Percentiles rank a stretch among this genome's conserved stretches.
Conservation (phyloP, 1,140 invertebrate genomes). For the Cydia fagiglandana region DNA sequence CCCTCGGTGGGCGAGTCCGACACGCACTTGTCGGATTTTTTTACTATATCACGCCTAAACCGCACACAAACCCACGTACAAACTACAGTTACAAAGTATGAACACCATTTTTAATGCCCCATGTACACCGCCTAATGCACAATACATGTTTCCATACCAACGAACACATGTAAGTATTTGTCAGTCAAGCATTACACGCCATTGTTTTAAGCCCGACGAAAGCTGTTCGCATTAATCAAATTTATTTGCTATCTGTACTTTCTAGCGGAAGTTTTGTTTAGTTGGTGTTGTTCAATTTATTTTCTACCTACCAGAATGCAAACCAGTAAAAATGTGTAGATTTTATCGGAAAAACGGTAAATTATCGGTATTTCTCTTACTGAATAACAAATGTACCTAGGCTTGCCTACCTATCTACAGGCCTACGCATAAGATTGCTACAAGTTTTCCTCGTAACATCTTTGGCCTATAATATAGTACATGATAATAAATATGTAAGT, state of each 20-base stretch:
- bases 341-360: too few species aligned
- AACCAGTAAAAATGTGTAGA: not conserved
- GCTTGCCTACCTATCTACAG: too few species aligned
- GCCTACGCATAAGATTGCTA: too few species aligned
- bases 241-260: slow-evolving; percentile 23
- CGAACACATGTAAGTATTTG: slow-evolving; percentile 44
- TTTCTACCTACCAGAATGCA: not conserved
- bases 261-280: slow-evolving; percentile 24
- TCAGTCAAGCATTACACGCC: slow-evolving; percentile 39
- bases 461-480: too few species aligned
- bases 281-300: not conserved
- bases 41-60: not conserved
- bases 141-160: slow-evolving; percentile 37
- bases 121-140: slow-evolving; percentile 39
- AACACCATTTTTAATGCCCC: slow-evolving; percentile 26
- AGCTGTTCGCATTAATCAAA: slow-evolving; percentile 24
- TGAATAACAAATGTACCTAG: too few species aligned
- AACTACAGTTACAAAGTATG: slow-evolving; percentile 21
- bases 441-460: too few species aligned
- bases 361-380: too few species aligned
- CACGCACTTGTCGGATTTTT: too few species aligned
- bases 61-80: not conserved
- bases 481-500: too few species aligned
- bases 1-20: too few species aligned
- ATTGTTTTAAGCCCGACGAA: slow-evolving; percentile 37